Base-by-base conservation (phyloP, 2,113 vertebrate genomes). In the Accipiter cooperii region DNA sequence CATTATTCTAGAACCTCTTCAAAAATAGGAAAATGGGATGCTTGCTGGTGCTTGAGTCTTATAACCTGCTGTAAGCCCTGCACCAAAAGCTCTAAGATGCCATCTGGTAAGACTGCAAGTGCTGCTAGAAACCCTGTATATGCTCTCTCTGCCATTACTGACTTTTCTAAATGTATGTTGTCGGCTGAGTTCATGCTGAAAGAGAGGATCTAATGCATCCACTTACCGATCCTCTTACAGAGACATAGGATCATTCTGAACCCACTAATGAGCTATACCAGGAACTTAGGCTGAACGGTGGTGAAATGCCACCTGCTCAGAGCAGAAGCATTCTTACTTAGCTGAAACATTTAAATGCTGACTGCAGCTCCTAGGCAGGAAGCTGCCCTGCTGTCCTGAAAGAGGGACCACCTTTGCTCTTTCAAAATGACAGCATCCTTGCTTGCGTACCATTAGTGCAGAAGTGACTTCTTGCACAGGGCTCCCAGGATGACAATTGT, bases 251-350 rank as follows among this genome's bases (percentile, higher is more conserved):
- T 73, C 42, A 12, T 16, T 58, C 42, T 60, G 58, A 84, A 24
- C 14, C 17, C 8, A 3, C 18, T 18, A 15, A 63, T 5, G 26
- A 83, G 52, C 57, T 52, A 13, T 52, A 33, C 4, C 2, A 3
- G 89, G 64, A 68, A 8, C 19, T 17, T 0, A 3, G 40, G 20
- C 33, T 26, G 74, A 21, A 22, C 0, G 0, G 66, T 15, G 31
- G 34, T 21, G 61, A 52, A 51, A 51, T 1, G 7, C 47, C 2
- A 5, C 38, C 42, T 63, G 38, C 58, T 54, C 0, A 0, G 21
- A 52, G 51, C 68, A 80, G 71, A 19, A 44, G 58, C 12, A 4
- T 34, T 24, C 33, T 60, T 28, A 15, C 8, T 7, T 5, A 29
- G 29, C 4, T 20, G 46, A 38, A 42, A 49, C 3, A 12, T 6